These are phyloP conservation scores for Macropis europaea DNA, from an alignment of 2,888 invertebrate species.

Conservation along the genomic window DNA sequence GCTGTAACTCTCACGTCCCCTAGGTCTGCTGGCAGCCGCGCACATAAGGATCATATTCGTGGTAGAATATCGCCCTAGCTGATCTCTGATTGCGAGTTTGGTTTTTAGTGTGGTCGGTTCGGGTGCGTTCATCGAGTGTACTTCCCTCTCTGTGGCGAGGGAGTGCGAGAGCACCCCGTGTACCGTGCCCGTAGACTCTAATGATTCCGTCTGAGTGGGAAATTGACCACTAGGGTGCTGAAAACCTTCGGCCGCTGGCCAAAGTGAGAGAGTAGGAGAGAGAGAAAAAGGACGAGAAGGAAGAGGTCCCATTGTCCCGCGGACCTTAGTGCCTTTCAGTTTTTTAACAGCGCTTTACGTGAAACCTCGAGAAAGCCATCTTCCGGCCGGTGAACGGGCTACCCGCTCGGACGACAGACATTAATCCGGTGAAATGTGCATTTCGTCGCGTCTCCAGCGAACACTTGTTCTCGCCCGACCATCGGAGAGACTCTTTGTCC, in stretches of 20 bases:
- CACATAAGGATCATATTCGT: conserved; percentile 14
- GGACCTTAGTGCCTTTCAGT: conserved; percentile 56
- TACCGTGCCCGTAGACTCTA: conserved; percentile 69
- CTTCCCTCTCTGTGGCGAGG: conserved; percentile 51
- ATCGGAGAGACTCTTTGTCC: too few relatives aligned
- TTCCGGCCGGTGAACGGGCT: conserved; percentile 11
- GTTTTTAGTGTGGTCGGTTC: conserved; percentile 56
- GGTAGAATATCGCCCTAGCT: conserved; percentile 35
- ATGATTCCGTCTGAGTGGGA: conserved; percentile 79
- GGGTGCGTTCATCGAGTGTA: conserved; percentile 65
- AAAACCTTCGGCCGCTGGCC: conserved; percentile 70
- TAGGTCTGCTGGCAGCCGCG: background rate
- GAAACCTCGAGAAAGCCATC: conserved; percentile 38
- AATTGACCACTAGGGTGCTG: conserved; percentile 76
- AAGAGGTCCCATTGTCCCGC: conserved; percentile 50
- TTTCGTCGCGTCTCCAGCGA: background rate
- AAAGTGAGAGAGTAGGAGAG: too few relatives aligned
- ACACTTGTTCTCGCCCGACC: too few relatives aligned
- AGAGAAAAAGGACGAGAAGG: conserved; percentile 25
- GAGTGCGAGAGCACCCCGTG: conserved; percentile 54
- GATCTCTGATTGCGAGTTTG: conserved; percentile 65
- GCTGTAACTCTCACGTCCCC: background rate
- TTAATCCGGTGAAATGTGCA: background rate
- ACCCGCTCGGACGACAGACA: background rate
- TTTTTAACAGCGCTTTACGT: conserved; percentile 53